These are phyloP conservation scores for Cyclura pinguis DNA, from an alignment of 2,797 vertebrate species.

Conservation along the genomic window DNA sequence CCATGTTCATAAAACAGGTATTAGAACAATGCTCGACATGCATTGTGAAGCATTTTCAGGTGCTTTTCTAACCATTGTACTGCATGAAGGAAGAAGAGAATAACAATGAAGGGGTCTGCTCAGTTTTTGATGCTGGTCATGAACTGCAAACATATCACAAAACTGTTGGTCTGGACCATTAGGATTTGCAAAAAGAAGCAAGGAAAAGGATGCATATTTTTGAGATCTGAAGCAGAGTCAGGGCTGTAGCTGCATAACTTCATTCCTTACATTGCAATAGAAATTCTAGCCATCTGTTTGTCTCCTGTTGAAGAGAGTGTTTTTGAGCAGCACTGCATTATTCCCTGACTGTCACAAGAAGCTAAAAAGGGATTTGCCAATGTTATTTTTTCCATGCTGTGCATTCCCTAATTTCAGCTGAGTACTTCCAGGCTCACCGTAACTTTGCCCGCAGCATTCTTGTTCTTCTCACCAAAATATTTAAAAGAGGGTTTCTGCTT, in stretches of 20 bases:
- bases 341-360: not conserved
- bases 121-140: conserved; percentile 11
- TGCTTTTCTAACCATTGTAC: not conserved
- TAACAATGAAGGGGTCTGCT: not conserved
- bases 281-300: conserved; percentile 28
- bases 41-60: conserved; percentile 23
- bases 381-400: not conserved
- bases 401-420: not conserved
- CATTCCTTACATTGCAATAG: not conserved
- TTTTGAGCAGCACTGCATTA: not conserved
- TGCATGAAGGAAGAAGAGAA: accelerated
- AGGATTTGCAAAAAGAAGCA: not conserved
- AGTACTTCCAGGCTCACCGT: not conserved
- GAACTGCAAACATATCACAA: conserved; percentile 16
- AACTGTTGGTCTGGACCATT: not conserved
- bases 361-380: not conserved
- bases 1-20: conserved; percentile 36
- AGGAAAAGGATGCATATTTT: not conserved
- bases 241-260: not conserved
- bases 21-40: conserved; percentile 25
- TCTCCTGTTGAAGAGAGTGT: accelerated
- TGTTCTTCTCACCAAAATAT: not conserved
- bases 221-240: not conserved
- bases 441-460: not conserved
- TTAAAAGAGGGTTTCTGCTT: not conserved